Evolutionary conservation across 2,888 invertebrate genomes (phyloP).

Genomic region (Anorthoa munda): DNA sequence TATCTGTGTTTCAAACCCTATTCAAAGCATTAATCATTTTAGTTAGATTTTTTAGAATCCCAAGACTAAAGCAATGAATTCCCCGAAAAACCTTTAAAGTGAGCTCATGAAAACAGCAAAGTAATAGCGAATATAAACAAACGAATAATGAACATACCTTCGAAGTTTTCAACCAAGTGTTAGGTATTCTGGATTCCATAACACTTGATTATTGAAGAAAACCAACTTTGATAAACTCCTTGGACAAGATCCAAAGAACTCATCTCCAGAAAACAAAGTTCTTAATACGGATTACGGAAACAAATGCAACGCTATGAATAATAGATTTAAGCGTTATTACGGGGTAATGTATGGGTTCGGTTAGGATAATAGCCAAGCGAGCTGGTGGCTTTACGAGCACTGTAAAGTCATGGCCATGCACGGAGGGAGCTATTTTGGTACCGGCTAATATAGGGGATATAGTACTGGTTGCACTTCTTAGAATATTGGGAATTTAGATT

Average conservation of each 20-base stretch:
- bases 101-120: background rate
- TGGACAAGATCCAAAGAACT: slow-evolving; percentile 42
- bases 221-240: background rate
- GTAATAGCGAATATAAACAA: background rate
- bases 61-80: slow-evolving; percentile 1
- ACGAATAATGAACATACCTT: background rate
- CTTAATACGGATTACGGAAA: slow-evolving; percentile 47
- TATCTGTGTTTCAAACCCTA: too few species aligned
- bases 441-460: slow-evolving; percentile 56
- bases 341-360: slow-evolving; percentile 49
- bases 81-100: background rate
- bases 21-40: too few species aligned
- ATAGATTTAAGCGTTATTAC: slow-evolving; percentile 52
- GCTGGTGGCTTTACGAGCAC: slow-evolving; percentile 62
- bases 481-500: slow-evolving; percentile 47
- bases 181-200: slow-evolving; percentile 8
- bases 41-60: background rate
- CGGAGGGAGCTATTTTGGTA: slow-evolving; percentile 65
- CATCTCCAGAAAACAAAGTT: slow-evolving; percentile 23
- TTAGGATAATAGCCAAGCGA: slow-evolving; percentile 49
- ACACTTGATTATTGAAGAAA: slow-evolving; percentile 2
- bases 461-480: slow-evolving; percentile 42
- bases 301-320: slow-evolving; percentile 49
- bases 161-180: background rate
- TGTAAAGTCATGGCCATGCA: slow-evolving; percentile 48